Base-by-base conservation (phyloP, 2,113 vertebrate genomes). In the Sigmodon hispidus region DNA sequence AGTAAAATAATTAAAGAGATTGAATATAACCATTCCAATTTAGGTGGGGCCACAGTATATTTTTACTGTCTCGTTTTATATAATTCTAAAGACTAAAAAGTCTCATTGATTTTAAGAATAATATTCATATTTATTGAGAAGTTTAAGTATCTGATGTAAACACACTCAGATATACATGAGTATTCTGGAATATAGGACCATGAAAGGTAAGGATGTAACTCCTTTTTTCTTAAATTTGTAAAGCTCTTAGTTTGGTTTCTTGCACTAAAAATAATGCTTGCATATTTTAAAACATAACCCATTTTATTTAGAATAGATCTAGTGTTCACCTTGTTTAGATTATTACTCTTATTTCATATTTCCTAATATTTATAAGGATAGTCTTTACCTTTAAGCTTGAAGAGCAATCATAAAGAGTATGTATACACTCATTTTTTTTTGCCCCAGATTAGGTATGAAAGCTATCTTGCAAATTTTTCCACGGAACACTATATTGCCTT, bases 1-100 rank as follows among this genome's bases (percentile, higher is more conserved):
- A 69, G 16, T 77, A 31, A 77, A 94, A 90, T 12, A 80, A 96
- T 86, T 91, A 43, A 69, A 31, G 7, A 86, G 15, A 87, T 77
- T 92, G 70, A 81, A 73, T 92, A 76, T 63, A 19, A 85, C 24
- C 10, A 76, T 7, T 52, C 0, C 43, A 21, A 45, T 94, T 83
- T 65, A 73, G 48, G 0, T 57, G 21, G 22, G 26, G 11, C 15
- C 31, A 87, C 0, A 9, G 16, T 70, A 24, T 77, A n/a, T 77
- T 83, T 89, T 93, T 40, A 40, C n/a, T 50, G 95, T 83, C 16
- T 19, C 7, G 26, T 57, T 86, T 72, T 50, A 91, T 19, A 8
- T n/a, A 75, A 48, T 87, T 73, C 50, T 88, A 43, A 92, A 77
- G 8, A 36, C 21, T 88, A 86, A 19, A 86, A 50, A 50, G 43